These are phyloP conservation scores for Temnothorax curvispinosus DNA, from an alignment of 1,140 invertebrate species.

Conservation along the genomic window DNA sequence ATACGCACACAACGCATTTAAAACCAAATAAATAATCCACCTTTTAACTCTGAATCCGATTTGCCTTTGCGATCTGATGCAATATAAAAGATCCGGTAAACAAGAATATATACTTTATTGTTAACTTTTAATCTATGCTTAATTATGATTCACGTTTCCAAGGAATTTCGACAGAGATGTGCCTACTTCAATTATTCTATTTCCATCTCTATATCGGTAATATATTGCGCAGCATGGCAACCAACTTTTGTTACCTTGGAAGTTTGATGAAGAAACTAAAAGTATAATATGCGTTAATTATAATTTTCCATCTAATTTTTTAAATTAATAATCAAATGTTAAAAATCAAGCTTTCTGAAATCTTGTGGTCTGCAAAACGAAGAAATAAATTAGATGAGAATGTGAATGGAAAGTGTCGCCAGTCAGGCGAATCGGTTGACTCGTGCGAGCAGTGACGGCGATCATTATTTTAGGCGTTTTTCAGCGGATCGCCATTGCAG, in stretches of 20 bases:
- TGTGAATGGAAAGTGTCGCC: not conserved
- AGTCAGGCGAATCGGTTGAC: not conserved
- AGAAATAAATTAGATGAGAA: not conserved
- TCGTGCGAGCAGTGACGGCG: not conserved
- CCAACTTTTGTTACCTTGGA: not conserved
- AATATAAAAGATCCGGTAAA: not conserved
- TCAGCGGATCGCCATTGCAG: not conserved
- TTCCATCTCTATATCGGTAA: not conserved
- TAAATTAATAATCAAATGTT: not conserved
- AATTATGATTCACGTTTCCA: not conserved
- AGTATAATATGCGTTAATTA: not conserved
- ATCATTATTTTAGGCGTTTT: conserved; percentile 61
- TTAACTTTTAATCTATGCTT: not conserved
- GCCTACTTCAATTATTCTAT: not conserved
- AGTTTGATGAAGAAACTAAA: not conserved
- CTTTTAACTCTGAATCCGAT: not conserved
- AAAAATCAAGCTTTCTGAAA: not conserved
- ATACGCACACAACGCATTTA: not conserved
- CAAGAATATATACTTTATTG: no score
- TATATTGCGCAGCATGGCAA: not conserved
- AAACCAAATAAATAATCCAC: not conserved
- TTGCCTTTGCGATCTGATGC: not conserved
- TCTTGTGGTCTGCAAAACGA: not conserved
- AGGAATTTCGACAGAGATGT: not conserved
- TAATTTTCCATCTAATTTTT: not conserved